Percentiles rank a stretch among this genome's conserved stretches.
These are phyloP conservation scores for Stenoptilia bipunctidactyla DNA, from an alignment of 2,888 invertebrate species.

Conservation along the genomic window DNA sequence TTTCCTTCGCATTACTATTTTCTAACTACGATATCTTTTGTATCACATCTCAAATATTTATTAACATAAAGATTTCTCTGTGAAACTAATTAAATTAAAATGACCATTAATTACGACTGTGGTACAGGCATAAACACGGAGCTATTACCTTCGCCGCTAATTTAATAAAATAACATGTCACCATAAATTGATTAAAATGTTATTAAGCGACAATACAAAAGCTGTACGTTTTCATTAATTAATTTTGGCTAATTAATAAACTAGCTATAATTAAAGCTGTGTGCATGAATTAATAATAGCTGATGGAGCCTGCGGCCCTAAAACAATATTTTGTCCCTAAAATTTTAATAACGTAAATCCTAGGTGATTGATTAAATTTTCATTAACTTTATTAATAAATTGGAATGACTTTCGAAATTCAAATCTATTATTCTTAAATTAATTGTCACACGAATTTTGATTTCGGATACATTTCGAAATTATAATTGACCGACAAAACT, in stretches of 20 bases:
- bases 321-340: conserved; percentile 15
- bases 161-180: neutral
- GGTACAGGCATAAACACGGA: too few relatives aligned
- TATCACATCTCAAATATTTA: too few relatives aligned
- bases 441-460: too few relatives aligned
- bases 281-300: conserved; percentile 51
- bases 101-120: neutral
- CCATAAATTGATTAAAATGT: neutral
- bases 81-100: too few relatives aligned
- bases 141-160: too few relatives aligned
- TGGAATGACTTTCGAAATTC: too few relatives aligned
- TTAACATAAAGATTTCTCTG: too few relatives aligned
- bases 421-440: too few relatives aligned
- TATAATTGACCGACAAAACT: too few relatives aligned
- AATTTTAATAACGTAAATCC: neutral
- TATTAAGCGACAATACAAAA: conserved; percentile 8
- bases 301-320: conserved; percentile 25
- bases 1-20: too few relatives aligned
- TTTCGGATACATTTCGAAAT: too few relatives aligned
- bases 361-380: neutral
- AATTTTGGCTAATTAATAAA: conserved; percentile 55
- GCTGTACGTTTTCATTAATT: conserved; percentile 46
- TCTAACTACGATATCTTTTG: too few relatives aligned
- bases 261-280: conserved; percentile 37
- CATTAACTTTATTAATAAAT: neutral